Conservation (phyloP, 2,797 vertebrate species). For the Lutjanus campechanus region DNA sequence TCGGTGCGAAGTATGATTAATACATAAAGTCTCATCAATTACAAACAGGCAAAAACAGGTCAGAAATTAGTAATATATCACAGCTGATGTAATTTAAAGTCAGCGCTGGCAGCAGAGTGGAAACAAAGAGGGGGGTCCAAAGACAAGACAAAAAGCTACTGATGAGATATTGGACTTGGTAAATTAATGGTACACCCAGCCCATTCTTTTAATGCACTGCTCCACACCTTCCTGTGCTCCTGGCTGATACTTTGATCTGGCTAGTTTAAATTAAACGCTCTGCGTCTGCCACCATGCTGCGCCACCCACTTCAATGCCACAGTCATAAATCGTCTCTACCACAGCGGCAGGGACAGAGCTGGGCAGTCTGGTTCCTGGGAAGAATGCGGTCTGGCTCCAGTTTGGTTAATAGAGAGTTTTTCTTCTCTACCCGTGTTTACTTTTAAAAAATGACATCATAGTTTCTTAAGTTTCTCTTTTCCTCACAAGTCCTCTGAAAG, state of each 20-base stretch:
- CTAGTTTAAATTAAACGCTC: conserved; percentile 66
- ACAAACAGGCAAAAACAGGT: conserved; percentile 33
- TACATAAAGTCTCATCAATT: conserved; percentile 13
- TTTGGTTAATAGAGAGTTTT: conserved; percentile 21
- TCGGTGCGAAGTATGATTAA: conserved; percentile 36
- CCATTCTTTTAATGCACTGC: conserved; percentile 42
- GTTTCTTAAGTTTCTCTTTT: not conserved
- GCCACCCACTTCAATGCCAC: conserved; percentile 71
- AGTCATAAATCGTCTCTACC: conserved; percentile 59
- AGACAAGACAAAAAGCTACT: conserved; percentile 23
- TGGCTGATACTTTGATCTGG: conserved; percentile 73
- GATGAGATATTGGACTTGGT: conserved; percentile 29
- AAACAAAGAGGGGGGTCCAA: conserved; percentile 7
- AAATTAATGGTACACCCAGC: conserved; percentile 21
- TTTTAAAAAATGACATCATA: conserved; percentile 17
- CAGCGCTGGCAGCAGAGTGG: conserved; percentile 1
- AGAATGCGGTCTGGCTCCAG: conserved; percentile 37
- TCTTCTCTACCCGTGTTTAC: conserved; percentile 8
- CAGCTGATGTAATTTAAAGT: conserved; percentile 19
- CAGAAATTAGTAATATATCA: conserved; percentile 44
- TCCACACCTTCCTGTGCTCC: conserved; percentile 63
- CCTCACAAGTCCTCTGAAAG: not conserved
- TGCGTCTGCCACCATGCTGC: conserved; percentile 68
- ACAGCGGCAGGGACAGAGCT: conserved; percentile 33
- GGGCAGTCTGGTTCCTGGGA: conserved; percentile 42